Evolutionary conservation across 2,888 invertebrate genomes (phyloP).

Genomic region (Ligdia adustata): DNA sequence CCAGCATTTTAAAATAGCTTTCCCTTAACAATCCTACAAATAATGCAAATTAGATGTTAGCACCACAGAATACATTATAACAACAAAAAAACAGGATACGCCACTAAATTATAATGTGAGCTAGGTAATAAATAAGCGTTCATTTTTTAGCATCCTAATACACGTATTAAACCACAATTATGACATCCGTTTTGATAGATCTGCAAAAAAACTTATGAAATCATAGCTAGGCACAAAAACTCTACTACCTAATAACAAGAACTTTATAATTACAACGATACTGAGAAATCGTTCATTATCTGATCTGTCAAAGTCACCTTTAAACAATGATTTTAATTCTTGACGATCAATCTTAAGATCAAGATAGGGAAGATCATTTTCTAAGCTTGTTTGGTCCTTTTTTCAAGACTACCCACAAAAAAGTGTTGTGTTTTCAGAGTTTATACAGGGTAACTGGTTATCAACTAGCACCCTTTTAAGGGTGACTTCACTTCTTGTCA

Average conservation of each 20-base stretch:
- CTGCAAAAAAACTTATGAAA: slow-evolving; percentile 17
- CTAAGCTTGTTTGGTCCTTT: too few relatives aligned
- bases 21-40: too few relatives aligned
- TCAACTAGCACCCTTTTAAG: too few relatives aligned
- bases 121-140: slow-evolving; percentile 6
- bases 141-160: slow-evolving; percentile 7
- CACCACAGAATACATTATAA: background rate
- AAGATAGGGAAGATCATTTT: too few relatives aligned
- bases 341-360: too few relatives aligned
- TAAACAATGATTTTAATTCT: background rate
- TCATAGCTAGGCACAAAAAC: slow-evolving; percentile 13
- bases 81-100: slow-evolving; percentile 5
- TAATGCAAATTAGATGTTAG: too few relatives aligned
- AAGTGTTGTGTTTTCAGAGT: too few relatives aligned
- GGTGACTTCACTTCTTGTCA: too few relatives aligned
- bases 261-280: slow-evolving; percentile 14
- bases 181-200: slow-evolving; percentile 13
- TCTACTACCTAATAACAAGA: background rate
- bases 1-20: too few relatives aligned
- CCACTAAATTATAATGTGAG: too few relatives aligned
- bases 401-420: too few relatives aligned
- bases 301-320: slow-evolving; percentile 13
- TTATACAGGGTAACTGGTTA: too few relatives aligned
- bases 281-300: slow-evolving; percentile 13
- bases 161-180: slow-evolving; percentile 14